Evolutionary conservation across 2,888 invertebrate genomes (phyloP), one percentile per base, ranked within the genome.

Genomic region (Macrophya annulata): DNA sequence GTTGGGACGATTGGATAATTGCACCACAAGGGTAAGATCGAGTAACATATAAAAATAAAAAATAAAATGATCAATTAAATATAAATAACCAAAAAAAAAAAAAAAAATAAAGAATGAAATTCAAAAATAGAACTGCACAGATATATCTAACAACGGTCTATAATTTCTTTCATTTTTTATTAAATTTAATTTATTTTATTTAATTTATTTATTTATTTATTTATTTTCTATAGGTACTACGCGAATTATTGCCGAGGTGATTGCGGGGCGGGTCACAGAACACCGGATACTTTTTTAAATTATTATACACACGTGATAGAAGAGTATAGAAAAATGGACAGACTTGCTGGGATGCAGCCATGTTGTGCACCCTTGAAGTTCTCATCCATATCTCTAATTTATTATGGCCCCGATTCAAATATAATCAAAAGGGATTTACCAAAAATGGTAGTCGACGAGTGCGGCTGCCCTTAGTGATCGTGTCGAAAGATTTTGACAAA

Each of bases 1-100:
- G 98, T 89, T 98, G 98, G 98, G 98, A 98, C 94, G 98, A 98
- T 94, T 98, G 98, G 98, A 98, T 98, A 92, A 97, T 98, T 89
- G 97, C 97, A 88, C 98, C 98, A 45, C 96, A 96, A 91, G 98
- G 98, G 93, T 93, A 86, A 91, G 92, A 51, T 37, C 6, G n/a
- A 55, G 17, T n/a, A 55, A 55, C 31, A 77, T 48, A 48, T 83
- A 10, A 31, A 31, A 74, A n/a, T 43, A 12, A 77, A 77, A 55
- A 43, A n/a, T 17, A 8, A 51, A 31, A 51, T 10, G 51, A 51
- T 17, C 3, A 43, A 37, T 9, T 5, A 0, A 15, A 10, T 4
- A 62, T 4, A 62, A 21, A 65, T 9, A 62, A n/a, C 21, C 6
- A 9, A 31, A 65, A 9, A 68, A 68, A 3, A 2, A 21, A 62